Evolutionary conservation across 2,797 vertebrate species (phyloP).

Genomic region (Eupleurogrammus muticus): DNA sequence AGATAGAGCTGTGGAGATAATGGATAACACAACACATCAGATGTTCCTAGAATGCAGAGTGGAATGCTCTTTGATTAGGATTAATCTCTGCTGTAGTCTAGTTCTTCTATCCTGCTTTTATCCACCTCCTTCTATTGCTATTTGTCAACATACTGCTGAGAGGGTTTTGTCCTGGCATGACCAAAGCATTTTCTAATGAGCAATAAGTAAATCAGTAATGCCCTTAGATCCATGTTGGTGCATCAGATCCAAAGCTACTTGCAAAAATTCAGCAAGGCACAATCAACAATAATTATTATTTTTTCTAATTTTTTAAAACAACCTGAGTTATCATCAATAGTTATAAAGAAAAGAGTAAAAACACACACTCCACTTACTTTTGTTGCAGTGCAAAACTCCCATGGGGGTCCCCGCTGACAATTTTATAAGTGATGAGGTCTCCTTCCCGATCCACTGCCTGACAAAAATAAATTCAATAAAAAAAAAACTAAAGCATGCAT

Average conservation of each 20-base stretch:
- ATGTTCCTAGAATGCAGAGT: slow-evolving; percentile 35
- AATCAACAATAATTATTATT: too few species aligned
- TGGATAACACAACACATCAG: slow-evolving; percentile 16
- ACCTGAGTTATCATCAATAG: too few species aligned
- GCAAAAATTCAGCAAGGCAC: too few species aligned
- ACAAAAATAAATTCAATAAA: slow-evolving; percentile 19
- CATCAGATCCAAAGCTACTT: too few species aligned
- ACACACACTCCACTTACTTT: slow-evolving; percentile 87
- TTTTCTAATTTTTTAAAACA: too few species aligned
- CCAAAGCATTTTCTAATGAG: slow-evolving; percentile 69
- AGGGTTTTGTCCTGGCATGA: slow-evolving; percentile 42
- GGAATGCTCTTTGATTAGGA: slow-evolving; percentile 28
- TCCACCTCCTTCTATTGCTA: slow-evolving; percentile 7
- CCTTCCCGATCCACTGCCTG: slow-evolving; percentile 95
- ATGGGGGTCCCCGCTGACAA: slow-evolving; percentile 91
- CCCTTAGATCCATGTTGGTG: slow-evolving; percentile 17
- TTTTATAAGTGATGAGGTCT: slow-evolving; percentile 91
- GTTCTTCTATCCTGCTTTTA: slow-evolving; percentile 1
- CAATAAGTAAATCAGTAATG: slow-evolving; percentile 60
- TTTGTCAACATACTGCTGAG: slow-evolving; percentile 27
- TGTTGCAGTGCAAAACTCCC: slow-evolving; percentile 90
- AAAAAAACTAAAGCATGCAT: too few species aligned
- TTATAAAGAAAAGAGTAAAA: too few species aligned
- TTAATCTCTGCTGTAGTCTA: slow-evolving; percentile 2
- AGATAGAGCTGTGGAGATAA: slow-evolving; percentile 29